Conservation (phyloP, 2,888 invertebrate species). For the Cancer borealis region DNA sequence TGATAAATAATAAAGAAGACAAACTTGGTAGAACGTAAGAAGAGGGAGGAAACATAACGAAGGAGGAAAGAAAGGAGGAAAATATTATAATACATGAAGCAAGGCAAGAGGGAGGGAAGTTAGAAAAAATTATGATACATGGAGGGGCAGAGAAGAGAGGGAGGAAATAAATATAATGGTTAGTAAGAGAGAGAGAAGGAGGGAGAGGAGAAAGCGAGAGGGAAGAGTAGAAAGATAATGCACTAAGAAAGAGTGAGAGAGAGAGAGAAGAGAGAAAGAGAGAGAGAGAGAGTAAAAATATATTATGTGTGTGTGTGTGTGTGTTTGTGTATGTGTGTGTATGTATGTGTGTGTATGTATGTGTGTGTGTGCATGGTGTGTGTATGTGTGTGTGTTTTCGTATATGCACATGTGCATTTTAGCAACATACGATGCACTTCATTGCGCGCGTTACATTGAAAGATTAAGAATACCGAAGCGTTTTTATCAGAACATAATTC, state of each 20-base stretch:
- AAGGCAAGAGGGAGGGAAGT: neutral
- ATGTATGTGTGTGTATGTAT: too few species aligned
- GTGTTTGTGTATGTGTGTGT: neutral
- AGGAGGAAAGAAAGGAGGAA: neutral
- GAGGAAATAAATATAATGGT: neutral
- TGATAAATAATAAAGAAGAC: neutral
- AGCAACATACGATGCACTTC: neutral
- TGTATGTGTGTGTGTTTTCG: neutral
- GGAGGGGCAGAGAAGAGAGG: neutral
- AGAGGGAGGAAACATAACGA: neutral
- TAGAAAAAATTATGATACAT: neutral
- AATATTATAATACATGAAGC: neutral
- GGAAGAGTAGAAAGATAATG: too few species aligned
- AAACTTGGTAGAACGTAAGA: neutral
- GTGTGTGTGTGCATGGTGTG: neutral
- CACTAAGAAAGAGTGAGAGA: neutral
- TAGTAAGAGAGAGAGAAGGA: neutral
- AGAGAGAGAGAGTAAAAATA: neutral
- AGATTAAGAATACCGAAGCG: neutral
- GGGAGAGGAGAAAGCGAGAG: neutral
- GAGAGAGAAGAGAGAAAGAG: neutral
- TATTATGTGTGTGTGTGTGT: too few species aligned
- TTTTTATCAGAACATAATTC: neutral
- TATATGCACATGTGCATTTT: neutral
- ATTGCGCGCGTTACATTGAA: neutral